Percentiles rank a stretch among this genome's conserved stretches.
Conservation (phyloP, 2,113 vertebrate species). For the Eubucco bourcierii region DNA sequence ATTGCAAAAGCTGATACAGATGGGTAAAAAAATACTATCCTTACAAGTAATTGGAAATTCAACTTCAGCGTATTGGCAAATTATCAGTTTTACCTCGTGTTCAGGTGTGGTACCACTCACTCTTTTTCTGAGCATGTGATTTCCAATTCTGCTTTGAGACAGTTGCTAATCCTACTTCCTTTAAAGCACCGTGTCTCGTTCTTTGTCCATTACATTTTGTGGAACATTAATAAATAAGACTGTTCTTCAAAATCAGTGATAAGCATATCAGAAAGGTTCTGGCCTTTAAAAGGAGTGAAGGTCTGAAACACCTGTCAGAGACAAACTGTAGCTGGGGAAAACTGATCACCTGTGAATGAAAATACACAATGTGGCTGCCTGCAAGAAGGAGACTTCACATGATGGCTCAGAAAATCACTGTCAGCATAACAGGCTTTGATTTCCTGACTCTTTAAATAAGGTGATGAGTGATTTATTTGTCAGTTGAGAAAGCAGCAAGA, state of each 20-base stretch:
- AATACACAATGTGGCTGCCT: background rate
- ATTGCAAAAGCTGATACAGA: background rate
- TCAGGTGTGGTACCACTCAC: background rate
- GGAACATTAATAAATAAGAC: background rate
- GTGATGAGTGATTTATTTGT: background rate
- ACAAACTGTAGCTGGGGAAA: background rate
- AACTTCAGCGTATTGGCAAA: background rate
- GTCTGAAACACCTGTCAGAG: background rate
- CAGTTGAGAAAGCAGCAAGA: background rate
- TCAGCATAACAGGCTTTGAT: background rate
- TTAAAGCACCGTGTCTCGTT: background rate
- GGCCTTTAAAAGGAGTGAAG: background rate
- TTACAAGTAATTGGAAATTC: background rate
- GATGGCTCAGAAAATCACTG: background rate
- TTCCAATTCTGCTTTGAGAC: background rate
- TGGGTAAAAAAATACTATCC: background rate
- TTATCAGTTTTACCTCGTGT: background rate
- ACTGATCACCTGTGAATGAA: background rate
- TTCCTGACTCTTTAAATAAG: background rate
- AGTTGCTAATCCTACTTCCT: background rate
- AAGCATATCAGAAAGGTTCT: background rate
- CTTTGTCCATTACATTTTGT: background rate
- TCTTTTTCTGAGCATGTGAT: background rate
- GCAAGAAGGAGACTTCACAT: background rate
- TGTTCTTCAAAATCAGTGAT: background rate